Base-by-base conservation (phyloP, 2,888 invertebrate genomes). In the Ormia ochracea region DNA sequence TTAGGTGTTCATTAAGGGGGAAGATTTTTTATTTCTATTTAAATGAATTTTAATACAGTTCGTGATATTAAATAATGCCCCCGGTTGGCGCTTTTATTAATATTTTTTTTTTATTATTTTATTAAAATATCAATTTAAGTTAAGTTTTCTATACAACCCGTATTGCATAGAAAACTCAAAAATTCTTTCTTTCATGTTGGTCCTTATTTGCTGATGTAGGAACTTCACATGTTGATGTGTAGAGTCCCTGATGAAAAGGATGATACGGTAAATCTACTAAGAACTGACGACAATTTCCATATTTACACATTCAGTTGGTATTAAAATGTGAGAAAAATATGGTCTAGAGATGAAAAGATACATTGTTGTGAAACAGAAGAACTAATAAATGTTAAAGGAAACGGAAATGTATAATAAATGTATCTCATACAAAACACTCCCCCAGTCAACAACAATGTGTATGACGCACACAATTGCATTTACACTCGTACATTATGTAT, bases 281-380 rank as follows among this genome's bases (percentile, higher is more conserved):
- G 50, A 50, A 14, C 59, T 78, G 78, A 36, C 23, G 59, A 78
- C 52, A 61, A 66, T 66, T 78, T 31, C 19, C 66, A 78, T 45
- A 78, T 78, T 72, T 38, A 33, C 78, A 66, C 72, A 59, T 59
- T 4, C 7, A 54, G 26, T 3, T 4, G 54, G 10, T 41, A 52
- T 66, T 66, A 38, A 52, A 66, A 66, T 38, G 23, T n/a, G 9
- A 72, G 4, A 14, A 43, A 28, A 36, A 3, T 5, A 17, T 7
- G 23, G 6, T 38, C 14, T 23, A n/a, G 12, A 26, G 14, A 23
- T 7, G 4, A n/a, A 33, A 38, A 38, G 9, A 38, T 12, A 43
- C 21, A 33, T 21, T 48, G 9, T 48, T 63, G 19, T 48, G 31
- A 21, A 33, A 45, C 12, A 36, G 14, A 36, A 7, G 6, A 31